Conservation (phyloP, 2,797 vertebrate genomes). For the Premnoplex brunnescens region DNA sequence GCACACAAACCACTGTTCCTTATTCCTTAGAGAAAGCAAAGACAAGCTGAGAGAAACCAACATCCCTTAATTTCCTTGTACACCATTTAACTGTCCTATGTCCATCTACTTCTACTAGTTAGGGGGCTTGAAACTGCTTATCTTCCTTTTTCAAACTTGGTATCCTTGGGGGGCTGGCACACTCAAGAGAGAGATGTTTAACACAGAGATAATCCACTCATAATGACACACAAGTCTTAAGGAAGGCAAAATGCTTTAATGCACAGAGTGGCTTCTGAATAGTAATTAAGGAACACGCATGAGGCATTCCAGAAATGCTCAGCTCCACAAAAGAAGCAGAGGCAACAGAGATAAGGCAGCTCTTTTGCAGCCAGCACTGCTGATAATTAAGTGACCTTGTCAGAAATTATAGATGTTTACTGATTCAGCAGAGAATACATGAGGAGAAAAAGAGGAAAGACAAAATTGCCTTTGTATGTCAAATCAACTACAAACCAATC, state of each 20-base stretch:
- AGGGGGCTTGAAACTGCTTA: background rate
- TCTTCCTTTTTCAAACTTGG: background rate
- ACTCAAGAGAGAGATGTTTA: background rate
- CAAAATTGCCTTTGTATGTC: constrained; percentile 9
- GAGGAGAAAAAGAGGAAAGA: background rate
- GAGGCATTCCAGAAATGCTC: background rate
- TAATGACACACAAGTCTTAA: background rate
- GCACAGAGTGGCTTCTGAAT: background rate
- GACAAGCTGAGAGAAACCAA: background rate
- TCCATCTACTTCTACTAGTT: background rate
- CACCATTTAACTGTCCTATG: background rate
- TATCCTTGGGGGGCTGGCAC: background rate
- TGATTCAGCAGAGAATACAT: constrained; percentile 29
- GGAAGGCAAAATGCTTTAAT: background rate
- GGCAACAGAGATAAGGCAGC: constrained; percentile 8
- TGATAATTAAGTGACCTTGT: constrained; percentile 70
- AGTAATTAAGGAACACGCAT: background rate
- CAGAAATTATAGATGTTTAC: constrained; percentile 68
- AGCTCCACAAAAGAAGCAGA: background rate
- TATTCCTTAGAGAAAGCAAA: background rate
- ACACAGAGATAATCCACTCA: constrained; percentile 23
- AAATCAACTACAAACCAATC: background rate
- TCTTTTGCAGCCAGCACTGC: background rate
- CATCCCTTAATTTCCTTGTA: background rate
- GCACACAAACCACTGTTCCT: background rate